phyloP scores from a whole-genome alignment of 2,797 vertebrate species.

The Pithecia hirsuta region DNA sequence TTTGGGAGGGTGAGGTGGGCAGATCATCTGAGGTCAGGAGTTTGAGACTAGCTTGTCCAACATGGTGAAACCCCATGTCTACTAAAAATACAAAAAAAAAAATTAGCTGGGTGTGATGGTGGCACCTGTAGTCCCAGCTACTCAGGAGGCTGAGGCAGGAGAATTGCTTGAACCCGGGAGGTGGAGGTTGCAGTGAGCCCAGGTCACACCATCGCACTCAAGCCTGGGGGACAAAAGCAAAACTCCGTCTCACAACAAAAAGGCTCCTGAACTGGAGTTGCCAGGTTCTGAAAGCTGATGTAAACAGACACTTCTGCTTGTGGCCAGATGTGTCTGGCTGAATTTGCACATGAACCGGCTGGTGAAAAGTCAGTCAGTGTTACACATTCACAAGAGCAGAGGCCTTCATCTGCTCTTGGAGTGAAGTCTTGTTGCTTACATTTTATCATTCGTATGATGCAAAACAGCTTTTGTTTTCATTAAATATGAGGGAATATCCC shows the following conservation, averaged over 20 bases:
- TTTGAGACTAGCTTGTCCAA: background rate
- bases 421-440: background rate
- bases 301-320: background rate
- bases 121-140: background rate
- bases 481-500: background rate
- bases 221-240: background rate
- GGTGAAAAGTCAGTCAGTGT: background rate
- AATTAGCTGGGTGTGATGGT: background rate
- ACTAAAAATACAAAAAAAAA: background rate
- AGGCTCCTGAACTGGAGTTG: background rate
- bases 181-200: background rate
- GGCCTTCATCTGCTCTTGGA: background rate
- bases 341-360: background rate
- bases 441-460: background rate
- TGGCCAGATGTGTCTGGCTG: background rate
- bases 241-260: background rate
- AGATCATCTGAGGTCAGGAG: background rate
- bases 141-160: background rate
- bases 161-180: background rate
- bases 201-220: background rate
- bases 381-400: background rate
- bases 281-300: background rate
- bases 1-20: background rate
- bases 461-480: background rate
- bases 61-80: background rate